Base-by-base conservation (phyloP, 2,888 invertebrate species). In the Conus canariensis region DNA sequence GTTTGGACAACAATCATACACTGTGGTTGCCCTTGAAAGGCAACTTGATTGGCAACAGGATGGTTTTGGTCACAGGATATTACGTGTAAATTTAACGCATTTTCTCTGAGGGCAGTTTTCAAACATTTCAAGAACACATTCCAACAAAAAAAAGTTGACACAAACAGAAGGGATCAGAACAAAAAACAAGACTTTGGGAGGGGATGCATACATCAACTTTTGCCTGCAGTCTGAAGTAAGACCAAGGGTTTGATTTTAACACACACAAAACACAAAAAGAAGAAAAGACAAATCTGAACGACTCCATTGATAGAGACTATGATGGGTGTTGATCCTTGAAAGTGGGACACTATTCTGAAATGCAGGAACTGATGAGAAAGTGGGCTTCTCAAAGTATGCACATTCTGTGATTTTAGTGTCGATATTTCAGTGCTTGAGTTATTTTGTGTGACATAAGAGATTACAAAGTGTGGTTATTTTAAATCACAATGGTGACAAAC, bases 121-220 rank as follows among this genome's bases (percentile, higher is more conserved):
- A 58, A 19, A 83, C 58, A 83, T 56, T 83, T 83, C 58, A 83
- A 58, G 56, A 25, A 83, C 22, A 83, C 22, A 83, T 83, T 83
- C 22, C 82, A 16, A 58, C 58, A 58, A 58, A 3, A 45, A 8
- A 56, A 83, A 58, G 70, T 58, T 9, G 58, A 56, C 19, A 83
- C 77, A 56, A 83, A 83, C 25, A 58, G 25, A 83, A 56, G 58
- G 45, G 45, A 80, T 30, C 30, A 45, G 70, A 22, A 22, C 25
- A 77, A 25, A 83, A 19, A 12, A 83, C 8, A 58, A 16, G 10
- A 25, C 58, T 16, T 19, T 58, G 82, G 82, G 58, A 8, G n/a
- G 82, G 22, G 22, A 58, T 83, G 82, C 82, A 83, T 83, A 86
- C 86, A 86, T 86, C 86, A 86, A 86, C 86, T 86, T 86, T 86